Base-by-base conservation (phyloP, 2,888 invertebrate genomes). In the Platycnemis pennipes region DNA sequence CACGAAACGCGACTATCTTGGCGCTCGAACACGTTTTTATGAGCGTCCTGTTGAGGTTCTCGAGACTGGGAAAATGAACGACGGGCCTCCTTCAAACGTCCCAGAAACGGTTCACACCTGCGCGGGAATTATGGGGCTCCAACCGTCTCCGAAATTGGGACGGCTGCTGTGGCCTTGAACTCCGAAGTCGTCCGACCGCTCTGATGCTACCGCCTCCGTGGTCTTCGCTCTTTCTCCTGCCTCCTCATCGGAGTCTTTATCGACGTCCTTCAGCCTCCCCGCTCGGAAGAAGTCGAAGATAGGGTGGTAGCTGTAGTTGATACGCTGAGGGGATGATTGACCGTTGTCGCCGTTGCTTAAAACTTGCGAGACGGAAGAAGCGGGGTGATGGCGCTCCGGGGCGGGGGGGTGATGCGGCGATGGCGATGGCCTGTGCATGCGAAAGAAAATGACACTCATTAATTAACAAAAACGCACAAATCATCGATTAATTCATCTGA, bases 221-320 rank as follows among this genome's bases (percentile, higher is more conserved):
- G 87, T 19, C 44, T 56, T 44, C 16, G 26, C 44, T 16, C 37
- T 26, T 3, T 56, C 69, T 13, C 44, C 44, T 44, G 56, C 91
- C 26, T 19, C 63, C 8, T 56, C 44, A n/a, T 63, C 56, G n/a
- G 31, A 63, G 44, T 91, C 63, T n/a, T 42, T 42, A 44, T 63
- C 42, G n/a, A 91, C 91, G 63, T 69, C 44, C 91, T 91, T 91
- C n/a, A 63, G 91, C 37, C 91, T 91, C 13, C 91, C 91, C 26
- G 88, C 88, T 26, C 94, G 94, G 96, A 98, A 98, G 96, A 98
- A 98, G 96, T 98, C 98, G 95, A 98, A 98, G 91, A 98, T 98
- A 1, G 98, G 98, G 96, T 98, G 98, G 95, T 98, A 98, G 96
- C 98, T 98, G 96, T 98, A 98, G 96, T 98, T 98, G 86, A 98